Conservation (phyloP, 2,113 vertebrate species). For the Columba janthina region DNA sequence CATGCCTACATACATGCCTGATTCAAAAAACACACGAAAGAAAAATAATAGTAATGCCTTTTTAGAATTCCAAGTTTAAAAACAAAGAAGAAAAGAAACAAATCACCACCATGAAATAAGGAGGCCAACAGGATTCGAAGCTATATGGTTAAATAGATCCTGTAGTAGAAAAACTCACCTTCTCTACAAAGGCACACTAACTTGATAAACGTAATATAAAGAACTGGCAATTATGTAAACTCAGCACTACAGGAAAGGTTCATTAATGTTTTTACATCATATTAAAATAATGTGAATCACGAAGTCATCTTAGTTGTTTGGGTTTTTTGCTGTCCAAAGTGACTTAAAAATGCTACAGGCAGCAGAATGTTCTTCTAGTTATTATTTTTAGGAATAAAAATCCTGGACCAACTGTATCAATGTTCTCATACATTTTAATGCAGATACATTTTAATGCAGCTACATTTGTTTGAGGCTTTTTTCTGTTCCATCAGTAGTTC, state of each 20-base stretch:
- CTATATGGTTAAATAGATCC: neutral
- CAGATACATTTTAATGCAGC: neutral
- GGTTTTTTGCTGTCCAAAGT: neutral
- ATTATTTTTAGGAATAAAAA: neutral
- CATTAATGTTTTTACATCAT: neutral
- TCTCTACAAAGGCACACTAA: neutral
- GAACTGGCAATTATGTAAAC: neutral
- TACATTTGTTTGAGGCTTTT: neutral
- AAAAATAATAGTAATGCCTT: neutral
- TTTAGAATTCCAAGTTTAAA: neutral
- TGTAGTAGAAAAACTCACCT: neutral
- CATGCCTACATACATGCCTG: rapidly evolving
- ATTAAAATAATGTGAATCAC: neutral
- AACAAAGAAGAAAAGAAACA: neutral
- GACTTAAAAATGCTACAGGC: neutral
- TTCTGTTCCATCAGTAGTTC: neutral
- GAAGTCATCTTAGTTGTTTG: neutral
- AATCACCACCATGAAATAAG: neutral
- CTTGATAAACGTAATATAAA: neutral
- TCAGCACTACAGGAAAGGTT: neutral
- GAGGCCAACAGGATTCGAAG: neutral
- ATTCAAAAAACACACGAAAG: neutral
- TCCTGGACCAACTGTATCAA: neutral
- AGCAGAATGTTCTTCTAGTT: neutral
- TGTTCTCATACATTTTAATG: neutral